Evolutionary conservation across 2,113 vertebrate species (phyloP).

Genomic region (Forbesichthys papilliferus): DNA sequence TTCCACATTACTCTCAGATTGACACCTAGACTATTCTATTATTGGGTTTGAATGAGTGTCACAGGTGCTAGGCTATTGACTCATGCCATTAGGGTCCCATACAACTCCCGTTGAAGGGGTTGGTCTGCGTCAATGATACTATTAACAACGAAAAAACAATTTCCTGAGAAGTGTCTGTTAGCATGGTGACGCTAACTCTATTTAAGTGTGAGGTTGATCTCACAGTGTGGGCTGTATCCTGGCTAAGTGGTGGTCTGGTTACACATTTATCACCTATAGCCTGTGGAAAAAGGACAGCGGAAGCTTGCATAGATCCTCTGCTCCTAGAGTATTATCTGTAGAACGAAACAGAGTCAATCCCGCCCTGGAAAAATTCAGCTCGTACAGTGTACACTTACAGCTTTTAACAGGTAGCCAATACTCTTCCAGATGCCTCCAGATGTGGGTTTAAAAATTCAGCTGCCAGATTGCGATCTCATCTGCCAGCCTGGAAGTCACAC

Average conservation of each 20-base stretch:
- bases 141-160: conserved; percentile 19
- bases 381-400: background rate
- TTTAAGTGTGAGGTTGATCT: conserved; percentile 27
- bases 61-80: background rate
- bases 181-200: conserved; percentile 3
- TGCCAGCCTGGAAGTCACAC: conserved; percentile 12
- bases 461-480: conserved; percentile 31
- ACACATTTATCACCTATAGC: conserved; percentile 24
- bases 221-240: conserved; percentile 1
- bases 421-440: conserved; percentile 47
- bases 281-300: conserved; percentile 2
- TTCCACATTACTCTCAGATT: no score
- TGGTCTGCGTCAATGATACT: background rate
- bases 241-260: conserved; percentile 1
- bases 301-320: background rate
- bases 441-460: conserved; percentile 24
- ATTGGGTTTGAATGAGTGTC: no score
- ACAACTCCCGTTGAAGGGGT: background rate
- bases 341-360: background rate
- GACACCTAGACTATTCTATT: no score
- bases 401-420: background rate
- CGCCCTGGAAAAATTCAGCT: background rate
- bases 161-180: conserved; percentile 19
- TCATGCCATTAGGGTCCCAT: background rate
- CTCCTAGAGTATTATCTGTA: background rate